Conservation (phyloP, 2,113 vertebrate species). For the Sus scrofa region DNA sequence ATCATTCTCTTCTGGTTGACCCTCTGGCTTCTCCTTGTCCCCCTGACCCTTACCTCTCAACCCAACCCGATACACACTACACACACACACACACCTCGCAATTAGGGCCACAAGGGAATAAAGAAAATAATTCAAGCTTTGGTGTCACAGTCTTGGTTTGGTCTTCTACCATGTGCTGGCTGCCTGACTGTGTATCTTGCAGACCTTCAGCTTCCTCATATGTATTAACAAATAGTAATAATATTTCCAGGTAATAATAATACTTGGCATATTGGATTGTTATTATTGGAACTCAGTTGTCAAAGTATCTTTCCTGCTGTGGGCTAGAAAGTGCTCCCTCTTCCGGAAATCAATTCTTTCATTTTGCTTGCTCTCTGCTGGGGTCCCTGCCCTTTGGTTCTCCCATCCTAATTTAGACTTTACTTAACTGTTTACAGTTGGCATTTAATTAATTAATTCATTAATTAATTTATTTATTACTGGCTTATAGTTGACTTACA, state of each 20-base stretch:
- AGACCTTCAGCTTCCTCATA: conserved; percentile 10
- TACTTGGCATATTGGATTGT: not conserved
- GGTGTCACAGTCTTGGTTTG: not conserved
- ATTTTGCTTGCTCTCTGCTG: not conserved
- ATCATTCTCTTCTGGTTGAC: conserved; percentile 53
- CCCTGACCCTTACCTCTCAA: not conserved
- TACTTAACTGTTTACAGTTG: not conserved
- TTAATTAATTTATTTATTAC: too few species aligned
- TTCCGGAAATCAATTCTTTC: not conserved
- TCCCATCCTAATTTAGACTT: not conserved
- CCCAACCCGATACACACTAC: too few species aligned
- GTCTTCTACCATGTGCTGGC: not conserved
- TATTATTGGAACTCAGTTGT: not conserved
- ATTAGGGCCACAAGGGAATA: not conserved
- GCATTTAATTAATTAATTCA: too few species aligned
- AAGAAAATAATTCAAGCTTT: conserved; percentile 9
- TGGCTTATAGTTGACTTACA: too few species aligned
- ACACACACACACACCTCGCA: not conserved
- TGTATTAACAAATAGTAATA: not conserved
- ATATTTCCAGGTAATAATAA: not conserved
- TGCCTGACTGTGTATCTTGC: not conserved
- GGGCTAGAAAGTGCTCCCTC: not conserved
- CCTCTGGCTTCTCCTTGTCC: not conserved
- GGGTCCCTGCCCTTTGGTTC: not conserved
- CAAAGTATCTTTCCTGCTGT: not conserved